Evolutionary conservation across 2,113 vertebrate species (phyloP).

Genomic region (Ornithorhynchus anatinus): DNA sequence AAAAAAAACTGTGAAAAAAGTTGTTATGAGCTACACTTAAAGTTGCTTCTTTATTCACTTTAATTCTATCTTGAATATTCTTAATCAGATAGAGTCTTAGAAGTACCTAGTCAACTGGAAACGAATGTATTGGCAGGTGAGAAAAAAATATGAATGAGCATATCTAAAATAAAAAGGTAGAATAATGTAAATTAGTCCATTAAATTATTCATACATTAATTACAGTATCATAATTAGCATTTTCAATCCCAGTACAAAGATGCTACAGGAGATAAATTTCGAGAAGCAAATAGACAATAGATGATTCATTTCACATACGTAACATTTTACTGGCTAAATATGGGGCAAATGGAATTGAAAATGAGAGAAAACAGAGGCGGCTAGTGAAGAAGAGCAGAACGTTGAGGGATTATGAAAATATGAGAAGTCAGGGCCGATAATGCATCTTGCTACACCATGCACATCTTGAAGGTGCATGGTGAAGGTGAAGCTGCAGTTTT

Average conservation of each 20-base stretch:
- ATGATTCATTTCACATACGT: not conserved
- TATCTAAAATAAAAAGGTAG: not conserved
- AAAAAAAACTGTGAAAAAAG: not conserved
- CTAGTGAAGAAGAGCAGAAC: not conserved
- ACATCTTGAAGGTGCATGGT: slow-evolving; percentile 15
- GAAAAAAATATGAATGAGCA: not conserved
- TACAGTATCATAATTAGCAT: not conserved
- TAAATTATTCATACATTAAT: slow-evolving; percentile 1
- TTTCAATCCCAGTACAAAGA: not conserved
- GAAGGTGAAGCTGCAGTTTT: slow-evolving; percentile 19
- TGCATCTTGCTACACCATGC: not conserved
- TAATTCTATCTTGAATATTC: not conserved
- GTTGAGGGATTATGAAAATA: not conserved
- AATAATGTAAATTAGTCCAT: not conserved
- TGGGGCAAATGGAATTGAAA: not conserved
- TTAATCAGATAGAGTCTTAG: not conserved
- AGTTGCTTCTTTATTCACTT: not conserved
- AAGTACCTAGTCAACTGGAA: not conserved
- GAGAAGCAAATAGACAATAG: not conserved
- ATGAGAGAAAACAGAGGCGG: not conserved
- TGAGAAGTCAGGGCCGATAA: not conserved
- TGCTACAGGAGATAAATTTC: not conserved
- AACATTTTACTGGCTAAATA: not conserved
- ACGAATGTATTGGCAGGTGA: not conserved
- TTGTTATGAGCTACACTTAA: not conserved